Percentiles rank a stretch among this genome's conserved stretches.
These are phyloP conservation scores for Stichodactyla mertensii DNA, from an alignment of 64 coral and sea anemone genomes.

Conservation along the genomic window DNA sequence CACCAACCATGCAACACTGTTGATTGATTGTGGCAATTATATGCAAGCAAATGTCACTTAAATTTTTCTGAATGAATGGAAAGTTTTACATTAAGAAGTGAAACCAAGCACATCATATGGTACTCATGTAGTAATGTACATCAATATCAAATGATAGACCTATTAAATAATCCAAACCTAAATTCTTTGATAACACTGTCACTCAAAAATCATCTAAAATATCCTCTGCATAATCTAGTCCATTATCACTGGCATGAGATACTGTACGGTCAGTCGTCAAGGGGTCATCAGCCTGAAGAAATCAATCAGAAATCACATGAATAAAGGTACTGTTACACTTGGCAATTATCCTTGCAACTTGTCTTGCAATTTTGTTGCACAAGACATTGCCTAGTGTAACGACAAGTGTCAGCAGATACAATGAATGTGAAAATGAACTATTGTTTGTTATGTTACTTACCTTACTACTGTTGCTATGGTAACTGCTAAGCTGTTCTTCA, in stretches of 20 bases:
- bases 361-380: no score
- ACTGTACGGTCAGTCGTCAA: conserved; percentile 80
- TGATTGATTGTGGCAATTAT: no score
- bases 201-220: conserved; percentile 34
- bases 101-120: no score
- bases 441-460: conserved; percentile 23
- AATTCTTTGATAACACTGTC: neutral
- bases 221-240: conserved; percentile 83
- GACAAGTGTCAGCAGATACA: neutral
- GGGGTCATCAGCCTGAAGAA: conserved; percentile 54
- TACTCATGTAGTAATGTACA: neutral
- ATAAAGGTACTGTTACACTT: no score
- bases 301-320: neutral
- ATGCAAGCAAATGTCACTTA: no score
- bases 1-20: no score
- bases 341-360: no score
- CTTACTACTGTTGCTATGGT: conserved; percentile 67
- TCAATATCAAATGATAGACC: neutral
- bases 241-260: conserved; percentile 63
- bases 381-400: no score
- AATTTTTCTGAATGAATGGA: no score
- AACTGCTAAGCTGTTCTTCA: conserved; percentile 75
- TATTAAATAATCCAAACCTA: neutral
- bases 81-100: no score
- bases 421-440: neutral